Percentiles rank a stretch among this genome's conserved stretches.
phyloP scores from a whole-genome alignment of 2,888 invertebrate species.

The Drosophila anceps region DNA sequence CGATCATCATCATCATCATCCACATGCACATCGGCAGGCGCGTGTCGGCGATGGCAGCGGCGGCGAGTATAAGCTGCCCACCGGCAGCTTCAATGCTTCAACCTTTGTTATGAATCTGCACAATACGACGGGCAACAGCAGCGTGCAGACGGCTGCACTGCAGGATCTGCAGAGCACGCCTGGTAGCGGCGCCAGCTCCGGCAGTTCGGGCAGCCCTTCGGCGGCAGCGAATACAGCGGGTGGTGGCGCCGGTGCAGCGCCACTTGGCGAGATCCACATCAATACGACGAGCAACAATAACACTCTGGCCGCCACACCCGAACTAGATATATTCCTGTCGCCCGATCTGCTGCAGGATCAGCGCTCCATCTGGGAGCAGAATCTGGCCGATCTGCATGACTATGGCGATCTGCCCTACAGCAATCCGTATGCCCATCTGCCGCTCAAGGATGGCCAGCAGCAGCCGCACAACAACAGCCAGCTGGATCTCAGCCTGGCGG shows the following conservation, averaged over 20 bases:
- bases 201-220: slow-evolving; percentile 15
- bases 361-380: slow-evolving; percentile 87
- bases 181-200: slow-evolving; percentile 27
- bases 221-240: slow-evolving; percentile 12
- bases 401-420: slow-evolving; percentile 84
- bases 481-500: slow-evolving; percentile 76
- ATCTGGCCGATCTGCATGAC: slow-evolving; percentile 87
- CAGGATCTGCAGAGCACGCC: slow-evolving; percentile 76
- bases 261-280: slow-evolving; percentile 65
- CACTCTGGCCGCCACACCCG: slow-evolving; percentile 44
- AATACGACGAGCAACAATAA: slow-evolving; percentile 49
- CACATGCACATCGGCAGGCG: slow-evolving; percentile 82
- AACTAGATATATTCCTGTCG: slow-evolving; percentile 82
- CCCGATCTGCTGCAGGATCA: slow-evolving; percentile 82
- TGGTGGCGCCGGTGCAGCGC: slow-evolving; percentile 40
- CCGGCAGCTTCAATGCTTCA: slow-evolving; percentile 85
- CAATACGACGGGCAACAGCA: slow-evolving; percentile 74
- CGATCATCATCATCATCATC: slow-evolving; percentile 90
- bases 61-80: slow-evolving; percentile 58
- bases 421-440: slow-evolving; percentile 80
- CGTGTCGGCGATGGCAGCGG: background rate
- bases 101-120: slow-evolving; percentile 88
- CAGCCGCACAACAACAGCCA: slow-evolving; percentile 71
- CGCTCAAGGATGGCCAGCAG: slow-evolving; percentile 85
- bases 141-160: slow-evolving; percentile 81